Conservation (phyloP, 2,797 vertebrate genomes). For the Bradypus variegatus region DNA sequence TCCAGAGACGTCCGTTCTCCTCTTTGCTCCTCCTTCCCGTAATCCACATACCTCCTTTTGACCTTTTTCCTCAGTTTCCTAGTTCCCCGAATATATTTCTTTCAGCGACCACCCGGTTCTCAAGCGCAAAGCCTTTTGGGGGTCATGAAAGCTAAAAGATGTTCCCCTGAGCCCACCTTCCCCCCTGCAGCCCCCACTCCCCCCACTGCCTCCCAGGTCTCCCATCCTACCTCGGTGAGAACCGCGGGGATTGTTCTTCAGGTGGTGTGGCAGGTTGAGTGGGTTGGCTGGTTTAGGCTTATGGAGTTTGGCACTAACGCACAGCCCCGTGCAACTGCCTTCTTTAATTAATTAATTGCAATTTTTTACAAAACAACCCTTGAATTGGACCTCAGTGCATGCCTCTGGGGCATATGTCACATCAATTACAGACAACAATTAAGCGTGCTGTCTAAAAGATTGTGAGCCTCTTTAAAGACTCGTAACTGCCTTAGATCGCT, state of each 20-base stretch:
- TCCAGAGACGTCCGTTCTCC: not conserved
- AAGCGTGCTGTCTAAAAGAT: slow-evolving; percentile 25
- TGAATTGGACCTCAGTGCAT: slow-evolving; percentile 50
- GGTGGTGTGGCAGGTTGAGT: slow-evolving; percentile 53
- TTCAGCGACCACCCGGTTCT: not conserved
- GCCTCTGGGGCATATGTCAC: slow-evolving; percentile 62
- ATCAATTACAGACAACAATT: slow-evolving; percentile 61
- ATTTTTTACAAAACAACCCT: slow-evolving; percentile 38
- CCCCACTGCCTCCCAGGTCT: not conserved
- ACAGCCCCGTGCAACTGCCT: slow-evolving; percentile 32
- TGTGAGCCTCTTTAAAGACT: slow-evolving; percentile 15
- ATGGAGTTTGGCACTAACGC: slow-evolving; percentile 47
- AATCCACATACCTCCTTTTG: not conserved
- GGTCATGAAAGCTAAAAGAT: not conserved
- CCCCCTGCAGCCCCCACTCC: not conserved
- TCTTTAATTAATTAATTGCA: slow-evolving; percentile 64
- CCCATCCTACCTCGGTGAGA: not conserved
- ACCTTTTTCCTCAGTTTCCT: not conserved
- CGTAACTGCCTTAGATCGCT: slow-evolving; percentile 14
- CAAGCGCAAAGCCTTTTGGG: not conserved
- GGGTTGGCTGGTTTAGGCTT: slow-evolving; percentile 59
- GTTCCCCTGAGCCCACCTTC: not conserved
- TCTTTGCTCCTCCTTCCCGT: not conserved
- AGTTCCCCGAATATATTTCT: not conserved
- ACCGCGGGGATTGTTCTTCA: not conserved